Evolutionary conservation across 1,140 invertebrate genomes (phyloP), one percentile per base, ranked within the genome.

Genomic region (Trigoniulus corallinus): DNA sequence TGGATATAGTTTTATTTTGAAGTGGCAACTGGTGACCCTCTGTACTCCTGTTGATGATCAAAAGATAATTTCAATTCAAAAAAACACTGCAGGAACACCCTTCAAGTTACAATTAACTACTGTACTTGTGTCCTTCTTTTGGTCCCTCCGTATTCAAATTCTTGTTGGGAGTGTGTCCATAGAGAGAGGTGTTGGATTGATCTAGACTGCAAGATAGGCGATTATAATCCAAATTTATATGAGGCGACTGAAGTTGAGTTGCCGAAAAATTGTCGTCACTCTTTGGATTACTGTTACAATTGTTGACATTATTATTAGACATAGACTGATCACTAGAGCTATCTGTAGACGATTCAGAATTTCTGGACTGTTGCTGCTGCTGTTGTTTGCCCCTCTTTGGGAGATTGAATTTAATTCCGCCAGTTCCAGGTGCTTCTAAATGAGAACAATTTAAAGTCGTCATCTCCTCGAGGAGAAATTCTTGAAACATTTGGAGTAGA

Each of bases 381-480:
- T 7, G 7, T 7, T 44, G 15, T 39, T 25, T 23, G 10, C n/a
- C 7, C 21, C 42, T 50, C 25, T 54, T 54, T 3, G 53, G 52
- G 13, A 54, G 52, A 45, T 54, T 52, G 54, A 54, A 54, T 26
- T 34, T 52, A 18, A 54, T 54, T 20, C 40, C 53, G 7, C 39
- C 52, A 53, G 53, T 27, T 2, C 53, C 53, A 3, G 53, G 53
- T 22, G 53, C 51, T 54, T 54, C 53, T 54, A 47, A 7, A 52
- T 26, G 3, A 15, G 7, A 7, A 7, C 29, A 7, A 34, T 34
- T 34, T 15, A 34, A 34, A 7, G 15, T 7, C 29, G 15, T 34
- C 15, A 34, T 34, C 29, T 34, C 7, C 7, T 34, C 15, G 29
- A 34, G 29, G 7, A 7, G 15, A 34, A 34, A 34, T 7, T 34